Base-by-base conservation (phyloP, 2,888 invertebrate genomes). In the Aradus depressus region DNA sequence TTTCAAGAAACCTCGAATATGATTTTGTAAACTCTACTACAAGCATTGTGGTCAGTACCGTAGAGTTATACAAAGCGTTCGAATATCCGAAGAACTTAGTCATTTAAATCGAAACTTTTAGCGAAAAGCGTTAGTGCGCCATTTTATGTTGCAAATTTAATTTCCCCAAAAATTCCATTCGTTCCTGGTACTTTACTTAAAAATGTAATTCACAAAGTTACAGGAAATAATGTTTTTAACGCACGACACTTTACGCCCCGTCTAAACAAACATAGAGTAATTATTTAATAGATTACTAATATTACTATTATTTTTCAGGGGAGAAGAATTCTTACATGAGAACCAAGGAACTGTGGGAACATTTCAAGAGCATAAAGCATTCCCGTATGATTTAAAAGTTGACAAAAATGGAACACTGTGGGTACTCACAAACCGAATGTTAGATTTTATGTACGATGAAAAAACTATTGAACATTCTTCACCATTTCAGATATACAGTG, bases 301-400 rank as follows among this genome's bases (percentile, higher is more conserved):
- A n/a, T n/a, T 44, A 16, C 10, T 3, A 1, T 8, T 31, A 2
- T 22, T 39, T 57, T 58, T n/a, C 39, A 62, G 61, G 35, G 72
- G 72, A 1, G 85, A 83, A 60, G 75, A 79, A 0, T 84, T 85
- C 62, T 71, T 68, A 39, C 73, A 74, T 31, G 68, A 68, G 8
- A 80, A 79, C 59, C 67, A 78, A 22, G 81, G 78, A 0, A 67
- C 79, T 2, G 72, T 83, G 1, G 81, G 78, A 0, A 66, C 68
- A 28, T 77, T 78, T 64, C 66, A 72, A 2, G 73, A 75, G 5
- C 75, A 79, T 0, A 67, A 87, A 50, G 70, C 84, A 12, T 88
- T 87, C 63, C 87, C 87, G 0, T 86, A 87, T 61, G 88, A 88
- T 63, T 66, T 88, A 35, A 82, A 81, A 66, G 71, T 87, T 12